phyloP scores from a whole-genome alignment of 30 jellyfish, hydroid and myxozoan genomes.

The Euphysa ruthae region DNA sequence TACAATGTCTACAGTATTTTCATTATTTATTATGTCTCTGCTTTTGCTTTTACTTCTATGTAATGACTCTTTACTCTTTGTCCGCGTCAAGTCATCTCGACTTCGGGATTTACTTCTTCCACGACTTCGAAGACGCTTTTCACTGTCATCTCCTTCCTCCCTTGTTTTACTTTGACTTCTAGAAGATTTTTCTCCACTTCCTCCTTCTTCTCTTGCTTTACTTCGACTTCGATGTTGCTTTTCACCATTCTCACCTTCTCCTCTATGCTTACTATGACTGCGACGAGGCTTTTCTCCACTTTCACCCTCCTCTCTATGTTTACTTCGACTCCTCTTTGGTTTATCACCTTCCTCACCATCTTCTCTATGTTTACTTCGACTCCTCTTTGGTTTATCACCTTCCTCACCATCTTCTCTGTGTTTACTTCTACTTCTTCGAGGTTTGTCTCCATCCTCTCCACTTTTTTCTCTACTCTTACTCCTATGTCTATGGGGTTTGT shows the following conservation, averaged over 20 bases:
- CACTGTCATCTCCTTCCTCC: conserved; percentile 11
- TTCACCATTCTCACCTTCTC: conserved; percentile 19
- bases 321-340: conserved; percentile 16
- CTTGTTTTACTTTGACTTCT: neutral
- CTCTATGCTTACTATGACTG: conserved; percentile 10
- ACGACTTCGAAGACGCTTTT: conserved; percentile 31
- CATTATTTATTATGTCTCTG: conserved; percentile 9
- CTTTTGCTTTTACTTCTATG: conserved; percentile 23
- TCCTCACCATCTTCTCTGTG: conserved; percentile 18
- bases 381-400: conserved; percentile 22
- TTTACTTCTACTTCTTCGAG: conserved; percentile 32
- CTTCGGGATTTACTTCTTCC: conserved; percentile 52
- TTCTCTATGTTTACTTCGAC: conserved; percentile 35
- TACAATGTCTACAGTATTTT: conserved; percentile 6
- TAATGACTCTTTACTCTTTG: conserved; percentile 32
- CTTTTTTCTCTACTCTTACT: conserved; percentile 1
- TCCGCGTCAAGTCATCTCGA: conserved; percentile 39
- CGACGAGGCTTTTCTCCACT: conserved; percentile 6
- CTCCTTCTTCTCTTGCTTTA: conserved; percentile 18
- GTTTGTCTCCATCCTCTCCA: conserved; percentile 29
- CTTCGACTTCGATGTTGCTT: conserved; percentile 21
- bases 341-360: conserved; percentile 14
- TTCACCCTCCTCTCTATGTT: conserved; percentile 29
- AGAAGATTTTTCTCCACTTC: neutral
- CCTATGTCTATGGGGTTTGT: conserved; percentile 1